Evolutionary conservation across 2,113 vertebrate species (phyloP), one percentile per base, ranked within the genome.

Genomic region (Eulemur macaco): DNA sequence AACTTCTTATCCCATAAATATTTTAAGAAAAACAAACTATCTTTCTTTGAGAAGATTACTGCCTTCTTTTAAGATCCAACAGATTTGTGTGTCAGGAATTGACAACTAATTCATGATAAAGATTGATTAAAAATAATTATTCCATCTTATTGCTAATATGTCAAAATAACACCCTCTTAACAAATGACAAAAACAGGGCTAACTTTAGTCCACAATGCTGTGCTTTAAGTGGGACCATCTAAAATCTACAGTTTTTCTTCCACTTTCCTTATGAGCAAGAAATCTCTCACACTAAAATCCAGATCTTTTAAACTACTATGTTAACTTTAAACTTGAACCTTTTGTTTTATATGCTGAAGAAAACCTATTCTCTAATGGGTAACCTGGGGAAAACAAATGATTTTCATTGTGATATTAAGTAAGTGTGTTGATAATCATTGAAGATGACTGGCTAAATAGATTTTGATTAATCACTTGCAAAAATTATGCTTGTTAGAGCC

Each of bases 401-500:
- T 98, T 98, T 98, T 98, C 97, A 96, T 97, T 98, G 97, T 97
- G 89, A 97, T 98, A 93, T 98, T 98, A 98, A 98, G 97, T 97
- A 92, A 95, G 96, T 83, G 98, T 98, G 97, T 98, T 98, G 98
- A 98, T 98, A 98, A 98, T 98, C 98, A 97, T 97, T 98, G 98
- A 96, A 96, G 98, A 98, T 97, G 98, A 98, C 97, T 98, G 93
- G 86, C 96, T 98, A 98, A 98, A 97, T 98, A 98, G 98, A 98
- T 98, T 98, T 98, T 98, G 98, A 98, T 98, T 98, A 99, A 98
- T 99, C 97, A 64, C 98, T 98, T 98, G 98, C 97, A 98, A 98
- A 98, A 98, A 98, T 98, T 98, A 98, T 97, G 97, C 98, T 98
- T 97, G 98, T 98, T 98, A 98, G 98, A 98, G 93, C 96, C 97